Percentiles rank a stretch among this genome's conserved stretches.
Conservation (phyloP, 1,140 invertebrate genomes). For the Leptonema lineaticorne region DNA sequence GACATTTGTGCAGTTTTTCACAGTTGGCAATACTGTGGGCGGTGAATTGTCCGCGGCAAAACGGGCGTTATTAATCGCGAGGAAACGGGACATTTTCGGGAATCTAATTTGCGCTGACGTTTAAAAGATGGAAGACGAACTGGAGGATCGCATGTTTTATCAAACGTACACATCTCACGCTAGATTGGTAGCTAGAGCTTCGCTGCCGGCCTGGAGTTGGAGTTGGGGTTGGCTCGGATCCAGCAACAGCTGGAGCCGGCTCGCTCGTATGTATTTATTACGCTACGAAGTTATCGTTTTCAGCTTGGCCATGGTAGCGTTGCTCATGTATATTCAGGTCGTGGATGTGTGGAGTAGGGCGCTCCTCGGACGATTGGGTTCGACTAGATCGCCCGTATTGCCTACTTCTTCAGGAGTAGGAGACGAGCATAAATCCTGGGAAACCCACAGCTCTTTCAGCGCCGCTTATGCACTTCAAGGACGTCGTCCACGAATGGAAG, state of each 20-base stretch:
- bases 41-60: no score
- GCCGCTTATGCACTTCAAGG: conserved; percentile 89
- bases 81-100: no score
- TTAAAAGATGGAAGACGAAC: conserved; percentile 79
- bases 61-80: no score
- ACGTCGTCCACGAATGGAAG: conserved; percentile 87
- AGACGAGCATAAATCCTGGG: conserved; percentile 63
- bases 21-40: no score
- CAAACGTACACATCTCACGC: conserved; percentile 81
- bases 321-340: conserved; percentile 75
- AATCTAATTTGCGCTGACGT: not conserved
- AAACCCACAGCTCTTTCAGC: conserved; percentile 69
- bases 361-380: conserved; percentile 70
- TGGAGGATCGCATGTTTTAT: conserved; percentile 82
- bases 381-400: conserved; percentile 56
- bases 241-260: conserved; percentile 62
- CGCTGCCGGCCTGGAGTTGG: conserved; percentile 59
- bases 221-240: conserved; percentile 44
- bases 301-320: conserved; percentile 64
- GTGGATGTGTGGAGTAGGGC: conserved; percentile 77
- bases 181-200: conserved; percentile 78
- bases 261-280: conserved; percentile 70
- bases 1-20: no score
- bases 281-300: conserved; percentile 75
- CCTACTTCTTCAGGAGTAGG: conserved; percentile 58